Conservation (phyloP, 1,140 invertebrate species). For the Eciton burchellii region DNA sequence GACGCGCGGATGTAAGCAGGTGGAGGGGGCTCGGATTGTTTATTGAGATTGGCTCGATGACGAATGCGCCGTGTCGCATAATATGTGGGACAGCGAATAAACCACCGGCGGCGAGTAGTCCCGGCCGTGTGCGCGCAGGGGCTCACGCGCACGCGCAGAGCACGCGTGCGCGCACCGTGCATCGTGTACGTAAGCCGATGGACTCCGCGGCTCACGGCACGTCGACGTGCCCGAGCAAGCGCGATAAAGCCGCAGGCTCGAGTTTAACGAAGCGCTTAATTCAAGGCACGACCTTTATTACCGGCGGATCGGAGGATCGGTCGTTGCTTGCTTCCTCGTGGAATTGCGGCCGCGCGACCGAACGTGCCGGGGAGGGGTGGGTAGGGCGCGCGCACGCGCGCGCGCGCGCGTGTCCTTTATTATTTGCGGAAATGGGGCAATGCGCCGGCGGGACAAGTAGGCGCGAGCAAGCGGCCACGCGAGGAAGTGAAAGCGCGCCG, state of each 20-base stretch:
- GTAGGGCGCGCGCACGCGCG: too few relatives aligned
- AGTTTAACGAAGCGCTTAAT: constrained; percentile 68
- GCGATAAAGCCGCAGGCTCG: constrained; percentile 54
- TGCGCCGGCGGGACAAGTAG: constrained; percentile 6
- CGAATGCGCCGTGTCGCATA: constrained; percentile 61
- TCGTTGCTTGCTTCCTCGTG: constrained; percentile 13
- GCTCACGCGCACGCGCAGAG: too few relatives aligned
- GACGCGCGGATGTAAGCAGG: constrained; percentile 27
- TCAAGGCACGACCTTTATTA: constrained; percentile 63
- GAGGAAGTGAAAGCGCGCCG: constrained; percentile 62
- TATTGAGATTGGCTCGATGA: constrained; percentile 78
- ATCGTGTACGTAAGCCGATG: constrained; percentile 54
- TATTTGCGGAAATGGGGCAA: constrained; percentile 43
- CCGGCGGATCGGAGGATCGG: constrained; percentile 12
- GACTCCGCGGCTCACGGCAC: constrained; percentile 43
- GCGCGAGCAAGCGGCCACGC: constrained; percentile 38
- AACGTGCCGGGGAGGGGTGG: too few relatives aligned
- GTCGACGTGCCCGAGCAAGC: constrained; percentile 53
- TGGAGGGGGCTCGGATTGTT: constrained; percentile 72
- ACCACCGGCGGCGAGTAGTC: constrained; percentile 53
- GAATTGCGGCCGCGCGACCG: constrained; percentile 28
- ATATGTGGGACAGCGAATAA: constrained; percentile 69
- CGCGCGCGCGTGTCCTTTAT: constrained; percentile 48
- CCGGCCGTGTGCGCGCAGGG: constrained; percentile 12
- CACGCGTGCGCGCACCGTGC: constrained; percentile 26